Conservation (phyloP, 1,140 invertebrate species). For the Trinorchestia longiramus region DNA sequence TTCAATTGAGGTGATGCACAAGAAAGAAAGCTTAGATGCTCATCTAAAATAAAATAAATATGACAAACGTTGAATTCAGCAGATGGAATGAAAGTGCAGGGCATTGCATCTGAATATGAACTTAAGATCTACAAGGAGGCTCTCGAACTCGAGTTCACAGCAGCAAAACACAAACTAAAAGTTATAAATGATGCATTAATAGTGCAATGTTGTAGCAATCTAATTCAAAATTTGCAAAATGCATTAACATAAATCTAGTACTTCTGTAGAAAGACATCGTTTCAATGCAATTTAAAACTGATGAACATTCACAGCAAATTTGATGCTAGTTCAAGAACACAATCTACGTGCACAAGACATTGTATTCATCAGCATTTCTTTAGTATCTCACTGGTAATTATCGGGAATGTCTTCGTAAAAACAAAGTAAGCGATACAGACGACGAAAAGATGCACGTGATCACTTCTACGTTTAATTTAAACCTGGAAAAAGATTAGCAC, state of each 20-base stretch:
- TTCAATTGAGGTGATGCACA: constrained; percentile 5
- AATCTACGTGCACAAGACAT: not conserved
- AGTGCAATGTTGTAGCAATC: no score
- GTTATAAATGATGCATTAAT: no score
- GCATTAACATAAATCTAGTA: not conserved
- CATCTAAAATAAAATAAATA: not conserved
- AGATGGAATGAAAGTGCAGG: not conserved
- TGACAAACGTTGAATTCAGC: not conserved
- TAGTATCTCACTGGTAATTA: not conserved
- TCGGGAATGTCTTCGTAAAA: not conserved
- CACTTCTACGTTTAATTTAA: not conserved
- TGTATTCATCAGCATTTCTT: not conserved
- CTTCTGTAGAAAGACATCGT: no score
- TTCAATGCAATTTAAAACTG: no score
- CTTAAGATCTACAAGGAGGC: not conserved
- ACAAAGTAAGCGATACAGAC: not conserved
- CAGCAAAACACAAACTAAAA: no score
- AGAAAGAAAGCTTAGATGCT: not conserved
- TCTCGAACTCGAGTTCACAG: no score
- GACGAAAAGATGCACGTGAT: not conserved
- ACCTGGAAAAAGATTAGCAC: not conserved
- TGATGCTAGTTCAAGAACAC: not conserved
- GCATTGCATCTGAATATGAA: not conserved
- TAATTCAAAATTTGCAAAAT: not conserved
- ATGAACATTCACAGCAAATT: not conserved